Evolutionary conservation across 2,888 invertebrate species (phyloP).

Genomic region (Candidula unifasciata): DNA sequence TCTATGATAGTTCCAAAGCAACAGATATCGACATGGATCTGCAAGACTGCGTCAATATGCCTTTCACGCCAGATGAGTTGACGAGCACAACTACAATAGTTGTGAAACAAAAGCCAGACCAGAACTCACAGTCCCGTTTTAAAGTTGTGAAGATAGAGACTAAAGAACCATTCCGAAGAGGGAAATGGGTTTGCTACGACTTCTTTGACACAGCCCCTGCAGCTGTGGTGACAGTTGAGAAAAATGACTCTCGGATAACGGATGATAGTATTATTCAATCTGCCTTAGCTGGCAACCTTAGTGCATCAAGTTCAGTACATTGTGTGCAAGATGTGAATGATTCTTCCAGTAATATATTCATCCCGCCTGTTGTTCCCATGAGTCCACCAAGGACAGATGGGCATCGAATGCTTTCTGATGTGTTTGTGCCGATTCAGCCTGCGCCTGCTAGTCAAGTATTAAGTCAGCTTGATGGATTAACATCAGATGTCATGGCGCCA

Average conservation of each 20-base stretch:
- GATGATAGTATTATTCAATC: constrained; percentile 54
- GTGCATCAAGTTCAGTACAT: constrained; percentile 75
- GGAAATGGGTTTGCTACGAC: constrained; percentile 96
- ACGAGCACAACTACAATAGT: constrained; percentile 55
- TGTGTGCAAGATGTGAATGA: constrained; percentile 75
- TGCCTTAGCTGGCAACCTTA: constrained; percentile 71
- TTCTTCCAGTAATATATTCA: constrained; percentile 74
- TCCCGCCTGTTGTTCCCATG: constrained; percentile 63
- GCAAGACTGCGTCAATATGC: constrained; percentile 62
- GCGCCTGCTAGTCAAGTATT: constrained; percentile 59
- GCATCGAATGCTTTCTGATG: constrained; percentile 38
- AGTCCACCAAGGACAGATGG: constrained; percentile 54
- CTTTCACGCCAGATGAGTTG: constrained; percentile 74
- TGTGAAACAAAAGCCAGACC: constrained; percentile 62
- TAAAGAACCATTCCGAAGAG: constrained; percentile 93
- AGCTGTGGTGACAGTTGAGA: constrained; percentile 54
- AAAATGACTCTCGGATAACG: constrained; percentile 52
- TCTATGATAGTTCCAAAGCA: constrained; percentile 84
- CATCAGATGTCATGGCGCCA: constrained; percentile 38
- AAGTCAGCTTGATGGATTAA: constrained; percentile 36
- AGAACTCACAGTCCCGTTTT: constrained; percentile 82
- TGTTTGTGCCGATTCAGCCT: constrained; percentile 65
- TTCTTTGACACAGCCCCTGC: constrained; percentile 89
- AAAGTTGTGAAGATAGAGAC: constrained; percentile 97
- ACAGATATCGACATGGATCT: constrained; percentile 81